Conservation (phyloP, 2,888 invertebrate genomes). For the Acrobasis suavella region DNA sequence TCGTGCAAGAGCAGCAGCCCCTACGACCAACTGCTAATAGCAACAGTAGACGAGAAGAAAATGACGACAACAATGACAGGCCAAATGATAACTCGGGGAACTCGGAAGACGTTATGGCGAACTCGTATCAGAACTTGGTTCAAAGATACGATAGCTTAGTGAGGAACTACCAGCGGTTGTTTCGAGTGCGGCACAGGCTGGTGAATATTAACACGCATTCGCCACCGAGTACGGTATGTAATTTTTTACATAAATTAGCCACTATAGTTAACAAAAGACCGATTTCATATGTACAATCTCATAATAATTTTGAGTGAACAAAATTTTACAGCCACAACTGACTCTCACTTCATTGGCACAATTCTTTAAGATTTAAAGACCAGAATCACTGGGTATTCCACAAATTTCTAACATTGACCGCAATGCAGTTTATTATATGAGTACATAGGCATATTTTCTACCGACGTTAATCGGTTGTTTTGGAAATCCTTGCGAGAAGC, state of each 20-base stretch:
- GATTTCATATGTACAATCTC: no score
- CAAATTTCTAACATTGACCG: no score
- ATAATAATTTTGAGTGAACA: no score
- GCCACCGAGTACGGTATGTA: constrained; percentile 65
- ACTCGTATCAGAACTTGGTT: constrained; percentile 76
- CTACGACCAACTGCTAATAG: constrained; percentile 46
- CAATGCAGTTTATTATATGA: no score
- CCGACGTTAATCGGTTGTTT: no score
- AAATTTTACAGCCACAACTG: no score
- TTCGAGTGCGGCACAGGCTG: constrained; percentile 73
- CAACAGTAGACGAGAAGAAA: constrained; percentile 51
- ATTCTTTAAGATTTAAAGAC: no score
- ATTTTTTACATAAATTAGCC: constrained; percentile 29
- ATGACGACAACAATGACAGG: constrained; percentile 49
- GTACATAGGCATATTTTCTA: no score
- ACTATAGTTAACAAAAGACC: no score
- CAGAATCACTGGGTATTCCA: no score
- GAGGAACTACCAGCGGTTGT: constrained; percentile 75
- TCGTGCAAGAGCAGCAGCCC: constrained; percentile 51
- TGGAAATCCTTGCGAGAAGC: no score
- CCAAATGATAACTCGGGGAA: constrained; percentile 52
- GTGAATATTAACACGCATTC: constrained; percentile 57
- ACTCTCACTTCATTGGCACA: no score
- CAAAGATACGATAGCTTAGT: constrained; percentile 78
- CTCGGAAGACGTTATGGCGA: constrained; percentile 71